A percentile compares a stretch with the other conserved stretches of the same genome.
phyloP scores from a whole-genome alignment of 2,888 invertebrate species.

The Gisinianus flammeolus region DNA sequence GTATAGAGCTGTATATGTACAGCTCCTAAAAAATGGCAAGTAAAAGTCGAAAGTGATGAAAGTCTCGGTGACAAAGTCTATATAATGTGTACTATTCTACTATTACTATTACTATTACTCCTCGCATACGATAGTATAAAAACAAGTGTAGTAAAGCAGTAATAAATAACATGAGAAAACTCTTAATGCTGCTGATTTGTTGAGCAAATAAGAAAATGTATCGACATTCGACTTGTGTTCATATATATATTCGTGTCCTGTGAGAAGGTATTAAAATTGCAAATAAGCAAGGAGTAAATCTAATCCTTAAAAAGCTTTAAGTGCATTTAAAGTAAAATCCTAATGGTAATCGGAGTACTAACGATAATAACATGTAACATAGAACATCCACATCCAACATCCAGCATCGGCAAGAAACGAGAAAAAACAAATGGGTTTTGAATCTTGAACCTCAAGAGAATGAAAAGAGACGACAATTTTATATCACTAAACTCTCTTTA shows the following conservation, averaged over 20 bases:
- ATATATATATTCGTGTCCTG: background rate
- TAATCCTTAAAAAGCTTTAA: background rate
- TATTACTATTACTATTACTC: no score
- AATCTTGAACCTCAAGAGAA: background rate
- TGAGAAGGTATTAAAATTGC: background rate
- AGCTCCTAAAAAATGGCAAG: no score
- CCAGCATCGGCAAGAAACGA: background rate
- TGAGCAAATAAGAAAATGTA: background rate
- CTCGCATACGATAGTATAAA: no score
- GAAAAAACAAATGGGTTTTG: background rate
- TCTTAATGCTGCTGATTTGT: background rate
- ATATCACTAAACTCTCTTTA: no score
- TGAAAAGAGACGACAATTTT: background rate
- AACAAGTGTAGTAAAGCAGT: background rate
- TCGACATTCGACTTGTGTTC: background rate
- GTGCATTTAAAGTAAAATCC: background rate
- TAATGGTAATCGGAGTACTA: background rate
- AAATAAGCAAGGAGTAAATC: background rate
- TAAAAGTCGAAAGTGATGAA: no score
- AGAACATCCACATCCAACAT: no score
- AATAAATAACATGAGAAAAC: constrained; percentile 9
- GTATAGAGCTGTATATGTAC: no score
- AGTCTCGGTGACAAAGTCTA: no score
- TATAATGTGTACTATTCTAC: no score
- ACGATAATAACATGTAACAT: background rate